Evolutionary conservation across 2,113 vertebrate genomes (phyloP).

Genomic region (Antechinus stuartii): DNA sequence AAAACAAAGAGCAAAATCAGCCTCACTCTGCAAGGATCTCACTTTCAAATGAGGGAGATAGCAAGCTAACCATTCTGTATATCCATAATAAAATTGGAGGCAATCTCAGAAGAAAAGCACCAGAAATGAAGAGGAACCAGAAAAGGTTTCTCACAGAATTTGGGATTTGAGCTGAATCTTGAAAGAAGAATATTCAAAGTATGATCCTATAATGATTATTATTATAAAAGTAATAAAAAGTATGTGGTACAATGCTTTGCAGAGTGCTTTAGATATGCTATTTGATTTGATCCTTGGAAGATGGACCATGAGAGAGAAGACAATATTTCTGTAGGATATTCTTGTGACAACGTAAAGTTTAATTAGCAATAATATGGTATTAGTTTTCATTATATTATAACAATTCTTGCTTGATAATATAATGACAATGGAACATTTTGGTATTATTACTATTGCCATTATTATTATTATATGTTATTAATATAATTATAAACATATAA

Average conservation of each 20-base stretch:
- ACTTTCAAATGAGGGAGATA: not conserved
- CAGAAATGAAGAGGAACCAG: not conserved
- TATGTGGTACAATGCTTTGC: not conserved
- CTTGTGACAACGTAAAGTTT: not conserved
- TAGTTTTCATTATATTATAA: not conserved
- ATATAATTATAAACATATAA: too few species aligned
- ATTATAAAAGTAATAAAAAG: too few species aligned
- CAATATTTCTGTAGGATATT: not conserved
- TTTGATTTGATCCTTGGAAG: not conserved
- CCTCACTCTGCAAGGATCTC: not conserved
- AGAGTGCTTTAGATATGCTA: not conserved
- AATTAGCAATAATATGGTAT: not conserved
- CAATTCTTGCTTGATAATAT: too few species aligned
- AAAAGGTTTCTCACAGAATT: not conserved
- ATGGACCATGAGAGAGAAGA: not conserved
- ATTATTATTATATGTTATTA: too few species aligned
- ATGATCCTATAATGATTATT: not conserved
- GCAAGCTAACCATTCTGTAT: not conserved
- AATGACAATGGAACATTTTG: too few species aligned
- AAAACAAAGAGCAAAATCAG: not conserved
- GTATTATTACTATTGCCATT: too few species aligned
- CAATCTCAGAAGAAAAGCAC: not conserved
- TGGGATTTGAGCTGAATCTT: not conserved
- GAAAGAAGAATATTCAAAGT: not conserved
- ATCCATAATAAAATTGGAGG: not conserved